Percentiles rank a stretch among this genome's conserved stretches.
These are phyloP conservation scores for Pterocles gutturalis DNA, from an alignment of 2,113 vertebrate species.

Conservation along the genomic window DNA sequence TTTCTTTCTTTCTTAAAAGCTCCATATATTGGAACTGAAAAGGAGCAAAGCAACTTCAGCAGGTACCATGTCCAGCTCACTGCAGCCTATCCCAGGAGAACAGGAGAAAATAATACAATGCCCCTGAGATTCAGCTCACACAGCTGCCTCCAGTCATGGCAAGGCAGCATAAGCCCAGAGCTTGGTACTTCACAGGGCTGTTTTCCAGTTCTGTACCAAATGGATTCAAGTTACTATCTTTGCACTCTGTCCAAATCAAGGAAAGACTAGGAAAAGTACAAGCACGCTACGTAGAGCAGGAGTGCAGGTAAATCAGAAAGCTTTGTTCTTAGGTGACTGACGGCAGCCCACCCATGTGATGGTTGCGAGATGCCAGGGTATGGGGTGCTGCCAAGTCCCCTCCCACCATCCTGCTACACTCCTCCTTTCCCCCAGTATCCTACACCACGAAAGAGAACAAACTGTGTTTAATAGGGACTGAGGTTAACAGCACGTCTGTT, in stretches of 20 bases:
- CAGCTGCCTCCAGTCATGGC: fast-evolving
- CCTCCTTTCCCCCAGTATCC: background rate
- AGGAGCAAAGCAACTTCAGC: background rate
- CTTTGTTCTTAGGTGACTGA: fast-evolving
- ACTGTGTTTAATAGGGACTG: background rate
- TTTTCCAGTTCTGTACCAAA: background rate
- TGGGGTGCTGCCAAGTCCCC: fast-evolving
- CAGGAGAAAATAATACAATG: background rate
- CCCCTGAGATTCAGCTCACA: background rate
- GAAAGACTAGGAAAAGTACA: background rate
- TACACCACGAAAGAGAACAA: background rate
- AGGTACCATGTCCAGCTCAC: fast-evolving
- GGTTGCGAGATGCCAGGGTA: background rate
- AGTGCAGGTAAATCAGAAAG: background rate
- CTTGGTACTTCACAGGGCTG: background rate
- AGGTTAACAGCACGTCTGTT: background rate
- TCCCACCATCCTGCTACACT: background rate
- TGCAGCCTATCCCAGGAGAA: background rate
- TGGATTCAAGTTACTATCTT: fast-evolving
- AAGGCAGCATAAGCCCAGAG: too few relatives aligned
- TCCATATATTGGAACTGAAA: background rate
- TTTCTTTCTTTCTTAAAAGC: background rate
- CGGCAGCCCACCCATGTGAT: background rate
- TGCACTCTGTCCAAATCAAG: too few relatives aligned
- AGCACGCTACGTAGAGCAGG: background rate